Conservation (phyloP, 2,797 vertebrate genomes). For the Adelosebastes latens region DNA sequence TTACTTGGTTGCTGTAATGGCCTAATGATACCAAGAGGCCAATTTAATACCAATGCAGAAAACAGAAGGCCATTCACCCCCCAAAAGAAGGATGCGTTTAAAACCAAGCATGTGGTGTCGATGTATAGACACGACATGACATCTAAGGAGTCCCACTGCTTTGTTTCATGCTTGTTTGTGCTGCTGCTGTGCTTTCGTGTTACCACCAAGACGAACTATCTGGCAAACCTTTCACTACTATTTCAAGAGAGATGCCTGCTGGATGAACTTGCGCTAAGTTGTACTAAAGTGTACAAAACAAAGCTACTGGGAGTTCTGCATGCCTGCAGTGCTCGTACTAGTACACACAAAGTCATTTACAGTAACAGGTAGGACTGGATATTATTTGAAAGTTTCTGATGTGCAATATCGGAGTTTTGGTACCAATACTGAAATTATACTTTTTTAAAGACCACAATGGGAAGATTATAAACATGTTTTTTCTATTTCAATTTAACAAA, state of each 20-base stretch:
- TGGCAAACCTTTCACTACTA: conserved; percentile 26
- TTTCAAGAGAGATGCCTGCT: conserved; percentile 49
- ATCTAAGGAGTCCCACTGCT: conserved; percentile 11
- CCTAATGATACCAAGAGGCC: conserved; percentile 74
- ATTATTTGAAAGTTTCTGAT: neutral
- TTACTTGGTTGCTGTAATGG: conserved; percentile 72
- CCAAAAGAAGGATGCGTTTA: conserved; percentile 55
- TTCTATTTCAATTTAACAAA: neutral
- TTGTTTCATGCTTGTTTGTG: conserved; percentile 30
- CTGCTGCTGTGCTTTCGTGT: conserved; percentile 15
- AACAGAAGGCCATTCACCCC: conserved; percentile 72
- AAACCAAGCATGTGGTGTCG: conserved; percentile 34
- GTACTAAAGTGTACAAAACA: neutral
- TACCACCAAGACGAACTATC: conserved; percentile 27
- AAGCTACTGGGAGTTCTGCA: neutral
- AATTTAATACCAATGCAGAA: conserved; percentile 79
- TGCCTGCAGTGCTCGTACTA: neutral
- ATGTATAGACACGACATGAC: conserved; percentile 33
- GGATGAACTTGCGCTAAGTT: conserved; percentile 36
- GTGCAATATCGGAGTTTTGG: neutral
- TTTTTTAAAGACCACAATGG: neutral
- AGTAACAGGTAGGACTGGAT: neutral
- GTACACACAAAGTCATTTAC: neutral
- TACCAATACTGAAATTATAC: neutral
- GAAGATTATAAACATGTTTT: neutral